Evolutionary conservation across 2,113 vertebrate genomes (phyloP).

Genomic region (Macquaria ambigua): DNA sequence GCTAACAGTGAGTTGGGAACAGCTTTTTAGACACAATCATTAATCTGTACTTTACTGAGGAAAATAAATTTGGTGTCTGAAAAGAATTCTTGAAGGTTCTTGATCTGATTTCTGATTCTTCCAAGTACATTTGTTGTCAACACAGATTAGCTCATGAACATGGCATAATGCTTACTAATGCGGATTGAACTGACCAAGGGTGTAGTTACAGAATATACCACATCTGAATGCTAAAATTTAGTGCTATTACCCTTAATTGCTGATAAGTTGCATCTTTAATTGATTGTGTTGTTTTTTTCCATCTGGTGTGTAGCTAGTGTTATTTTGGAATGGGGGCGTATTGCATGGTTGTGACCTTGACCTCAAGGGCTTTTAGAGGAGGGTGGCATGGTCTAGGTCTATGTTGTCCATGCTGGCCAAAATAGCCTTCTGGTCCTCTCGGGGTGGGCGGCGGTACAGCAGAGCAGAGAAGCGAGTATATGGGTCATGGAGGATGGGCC

Average conservation of each 20-base stretch:
- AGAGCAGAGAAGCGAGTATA: constrained; percentile 95
- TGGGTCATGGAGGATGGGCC: constrained; percentile 93
- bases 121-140: not conserved
- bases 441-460: constrained; percentile 90
- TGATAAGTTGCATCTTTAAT: constrained; percentile 37
- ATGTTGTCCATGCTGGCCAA: constrained; percentile 95
- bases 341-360: constrained; percentile 53
- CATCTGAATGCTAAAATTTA: constrained; percentile 47
- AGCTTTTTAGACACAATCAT: not conserved
- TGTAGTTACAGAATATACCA: constrained; percentile 22
- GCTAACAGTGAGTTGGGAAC: not conserved
- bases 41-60: not conserved
- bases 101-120: constrained; percentile 10
- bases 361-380: constrained; percentile 68
- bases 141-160: constrained; percentile 14
- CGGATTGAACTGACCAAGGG: constrained; percentile 48
- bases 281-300: constrained; percentile 28
- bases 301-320: constrained; percentile 15
- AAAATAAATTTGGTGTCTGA: not conserved
- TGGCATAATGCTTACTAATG: constrained; percentile 39
- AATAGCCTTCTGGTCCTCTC: constrained; percentile 97
- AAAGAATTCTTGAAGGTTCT: not conserved
- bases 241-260: constrained; percentile 32
- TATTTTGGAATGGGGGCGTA: constrained; percentile 44
- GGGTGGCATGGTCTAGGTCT: constrained; percentile 89